Evolutionary conservation across 2,888 invertebrate species (phyloP), one percentile per base, ranked within the genome.

Genomic region (Drosophila atripex): DNA sequence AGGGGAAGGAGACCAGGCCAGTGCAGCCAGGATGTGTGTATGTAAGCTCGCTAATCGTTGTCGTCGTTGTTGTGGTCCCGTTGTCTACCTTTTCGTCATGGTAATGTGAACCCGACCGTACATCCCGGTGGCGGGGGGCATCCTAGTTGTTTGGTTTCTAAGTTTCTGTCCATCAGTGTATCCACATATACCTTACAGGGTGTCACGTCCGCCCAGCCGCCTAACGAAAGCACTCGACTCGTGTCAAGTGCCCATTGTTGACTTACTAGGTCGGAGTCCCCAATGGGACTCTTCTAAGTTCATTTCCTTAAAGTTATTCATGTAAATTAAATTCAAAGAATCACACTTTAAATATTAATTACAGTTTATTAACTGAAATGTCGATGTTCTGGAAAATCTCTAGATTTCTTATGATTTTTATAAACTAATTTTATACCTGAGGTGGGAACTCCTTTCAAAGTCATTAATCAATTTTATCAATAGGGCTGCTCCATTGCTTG

Each of bases 1-100:
- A 50, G 39, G 51, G 52, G 51, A 43, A 35, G 47, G 50, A 14
- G 9, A 23, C 28, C 9, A 28, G 28, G 2, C 28, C 71, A 74
- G 78, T 52, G 55, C 45, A 73, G 35, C 14, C 70, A 76, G 76
- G 71, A 78, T 69, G 61, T 71, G 73, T 68, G 71, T 47, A 18
- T 68, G 71, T 47, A 25, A 41, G 41, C 50, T 43, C 56, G 60
- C 75, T 86, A 83, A 83, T 76, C 73, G 86, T 56, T 78, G 71
- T 73, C 75, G 51, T 83, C 65, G 80, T 76, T 84, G 84, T 86
- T 86, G 84, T 86, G 85, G 82, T 66, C 75, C 52, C 30, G 57
- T 57, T 73, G 74, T 51, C 64, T 69, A 49, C 46, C 53, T 25
- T 16, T 84, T 84, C 56, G 85, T 77, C 85, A 84, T 84, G 79